These are phyloP conservation scores for Tiphia femorata DNA, from an alignment of 2,888 invertebrate genomes.

Conservation along the genomic window DNA sequence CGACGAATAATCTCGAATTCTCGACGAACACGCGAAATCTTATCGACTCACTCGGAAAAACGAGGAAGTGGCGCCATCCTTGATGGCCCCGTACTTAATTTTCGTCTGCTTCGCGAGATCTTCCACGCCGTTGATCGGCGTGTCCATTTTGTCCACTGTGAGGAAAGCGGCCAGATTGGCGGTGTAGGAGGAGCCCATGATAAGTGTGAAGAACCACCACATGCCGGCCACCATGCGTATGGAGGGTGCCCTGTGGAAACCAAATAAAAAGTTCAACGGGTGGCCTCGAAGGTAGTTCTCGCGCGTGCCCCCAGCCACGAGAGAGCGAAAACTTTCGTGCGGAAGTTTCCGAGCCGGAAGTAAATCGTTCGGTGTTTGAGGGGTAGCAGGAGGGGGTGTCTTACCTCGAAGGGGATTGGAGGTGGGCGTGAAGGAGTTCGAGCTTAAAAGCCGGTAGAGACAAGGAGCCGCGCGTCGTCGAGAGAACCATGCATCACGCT, in stretches of 20 bases:
- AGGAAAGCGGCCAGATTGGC: slow-evolving; percentile 95
- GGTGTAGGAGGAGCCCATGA: slow-evolving; percentile 97
- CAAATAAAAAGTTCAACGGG: neutral
- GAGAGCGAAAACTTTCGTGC: neutral
- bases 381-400: slow-evolving; percentile 7
- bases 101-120: slow-evolving; percentile 96
- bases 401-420: neutral
- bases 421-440: neutral
- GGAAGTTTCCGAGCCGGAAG: neutral
- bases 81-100: slow-evolving; percentile 96
- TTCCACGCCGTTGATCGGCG: slow-evolving; percentile 95
- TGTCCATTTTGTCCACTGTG: slow-evolving; percentile 93
- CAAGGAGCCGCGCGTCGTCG: slow-evolving; percentile 10
- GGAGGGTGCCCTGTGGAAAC: slow-evolving; percentile 80
- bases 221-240: slow-evolving; percentile 92
- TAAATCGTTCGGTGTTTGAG: slow-evolving; percentile 5
- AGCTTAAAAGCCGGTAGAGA: slow-evolving; percentile 16
- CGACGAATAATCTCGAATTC: neutral
- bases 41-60: slow-evolving; percentile 90
- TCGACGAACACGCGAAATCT: no score
- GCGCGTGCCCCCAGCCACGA: neutral
- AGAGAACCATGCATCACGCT: slow-evolving; percentile 27
- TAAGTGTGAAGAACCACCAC: slow-evolving; percentile 96
- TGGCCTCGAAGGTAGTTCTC: neutral
- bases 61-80: slow-evolving; percentile 92